phyloP scores from a whole-genome alignment of 2,113 vertebrate genomes.

The Leucosticte australis region DNA sequence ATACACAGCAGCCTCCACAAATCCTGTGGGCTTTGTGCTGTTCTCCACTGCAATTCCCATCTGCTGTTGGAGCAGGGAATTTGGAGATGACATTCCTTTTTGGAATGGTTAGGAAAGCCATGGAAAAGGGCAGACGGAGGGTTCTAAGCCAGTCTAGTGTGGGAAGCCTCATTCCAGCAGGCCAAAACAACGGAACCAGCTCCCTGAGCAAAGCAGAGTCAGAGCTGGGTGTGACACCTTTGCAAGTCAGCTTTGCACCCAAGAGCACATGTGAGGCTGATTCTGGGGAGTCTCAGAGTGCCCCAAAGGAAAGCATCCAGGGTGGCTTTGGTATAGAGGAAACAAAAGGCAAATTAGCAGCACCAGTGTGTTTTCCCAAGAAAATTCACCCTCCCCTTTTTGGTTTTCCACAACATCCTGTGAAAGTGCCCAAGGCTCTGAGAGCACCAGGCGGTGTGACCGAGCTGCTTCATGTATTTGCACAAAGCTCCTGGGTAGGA shows the following conservation, averaged over 20 bases:
- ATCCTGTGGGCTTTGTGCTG: background rate
- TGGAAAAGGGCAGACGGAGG: no score
- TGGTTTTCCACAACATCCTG: background rate
- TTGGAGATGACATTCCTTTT: background rate
- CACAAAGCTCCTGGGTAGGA: background rate
- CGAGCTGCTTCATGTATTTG: background rate
- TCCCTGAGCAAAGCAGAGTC: background rate
- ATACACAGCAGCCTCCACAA: background rate
- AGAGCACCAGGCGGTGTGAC: background rate
- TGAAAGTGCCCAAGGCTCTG: slow-evolving; percentile 1
- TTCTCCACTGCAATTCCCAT: background rate
- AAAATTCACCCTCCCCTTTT: background rate
- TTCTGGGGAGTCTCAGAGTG: background rate
- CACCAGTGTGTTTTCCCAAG: background rate
- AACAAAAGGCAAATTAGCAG: background rate
- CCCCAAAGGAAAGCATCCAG: rapidly evolving
- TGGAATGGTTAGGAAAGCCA: background rate
- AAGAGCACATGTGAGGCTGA: rapidly evolving
- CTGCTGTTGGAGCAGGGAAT: background rate
- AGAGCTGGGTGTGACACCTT: background rate
- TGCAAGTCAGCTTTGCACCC: background rate
- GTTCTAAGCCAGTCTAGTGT: background rate
- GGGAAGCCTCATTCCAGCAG: background rate
- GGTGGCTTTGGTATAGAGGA: background rate
- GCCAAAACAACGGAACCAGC: background rate